Evolutionary conservation across 2,113 vertebrate species (phyloP).

Genomic region (Cottus gobio): DNA sequence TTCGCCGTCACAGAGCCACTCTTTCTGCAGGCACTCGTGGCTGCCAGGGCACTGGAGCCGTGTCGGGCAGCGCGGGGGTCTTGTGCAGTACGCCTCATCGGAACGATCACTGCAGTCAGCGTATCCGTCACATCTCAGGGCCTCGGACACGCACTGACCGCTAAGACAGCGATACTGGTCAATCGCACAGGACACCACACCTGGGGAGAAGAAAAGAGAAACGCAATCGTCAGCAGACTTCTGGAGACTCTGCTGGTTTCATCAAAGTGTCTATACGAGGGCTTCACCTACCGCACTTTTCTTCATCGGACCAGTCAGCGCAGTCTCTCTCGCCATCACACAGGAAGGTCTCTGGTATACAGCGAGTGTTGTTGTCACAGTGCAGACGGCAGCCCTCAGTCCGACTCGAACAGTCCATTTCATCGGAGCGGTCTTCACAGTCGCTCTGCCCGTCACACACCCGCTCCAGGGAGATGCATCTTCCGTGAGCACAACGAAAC

Average conservation of each 20-base stretch:
- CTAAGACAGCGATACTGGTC: constrained; percentile 83
- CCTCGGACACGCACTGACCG: constrained; percentile 87
- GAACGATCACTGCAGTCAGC: constrained; percentile 88
- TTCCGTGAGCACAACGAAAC: constrained; percentile 77
- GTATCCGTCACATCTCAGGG: constrained; percentile 88
- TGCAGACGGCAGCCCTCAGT: constrained; percentile 80
- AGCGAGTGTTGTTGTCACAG: constrained; percentile 85
- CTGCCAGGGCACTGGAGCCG: constrained; percentile 82
- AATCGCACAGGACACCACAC: constrained; percentile 65
- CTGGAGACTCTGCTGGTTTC: background rate
- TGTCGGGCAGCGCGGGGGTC: constrained; percentile 74
- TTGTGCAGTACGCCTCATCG: constrained; percentile 86
- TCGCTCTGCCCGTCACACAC: constrained; percentile 86
- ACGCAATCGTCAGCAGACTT: fast-evolving
- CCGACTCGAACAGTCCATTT: constrained; percentile 79
- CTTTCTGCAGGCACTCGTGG: constrained; percentile 86
- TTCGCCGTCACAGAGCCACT: constrained; percentile 90
- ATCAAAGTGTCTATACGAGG: background rate
- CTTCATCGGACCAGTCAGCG: constrained; percentile 85
- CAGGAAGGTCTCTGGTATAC: constrained; percentile 86
- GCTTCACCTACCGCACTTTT: constrained; percentile 79
- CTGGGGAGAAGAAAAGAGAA: constrained; percentile 57
- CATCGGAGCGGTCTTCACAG: constrained; percentile 89
- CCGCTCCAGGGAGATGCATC: constrained; percentile 81
- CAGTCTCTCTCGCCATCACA: constrained; percentile 90